A percentile compares a stretch with the other conserved stretches of the same genome.
These are phyloP conservation scores for Andrena cerasifolii DNA, from an alignment of 1,140 invertebrate species.

Conservation along the genomic window DNA sequence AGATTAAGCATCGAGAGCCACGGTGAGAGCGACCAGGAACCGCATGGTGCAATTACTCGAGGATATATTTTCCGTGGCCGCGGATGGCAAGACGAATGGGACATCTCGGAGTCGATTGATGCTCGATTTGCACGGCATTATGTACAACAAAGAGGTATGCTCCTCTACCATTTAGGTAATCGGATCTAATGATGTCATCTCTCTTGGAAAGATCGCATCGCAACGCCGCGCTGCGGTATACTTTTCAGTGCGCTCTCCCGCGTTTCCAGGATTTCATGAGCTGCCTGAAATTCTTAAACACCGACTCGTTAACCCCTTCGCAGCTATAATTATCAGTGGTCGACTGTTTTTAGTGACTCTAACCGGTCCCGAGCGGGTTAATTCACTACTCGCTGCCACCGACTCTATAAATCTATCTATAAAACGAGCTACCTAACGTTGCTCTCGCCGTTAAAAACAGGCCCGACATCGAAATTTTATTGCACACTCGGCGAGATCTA, in stretches of 20 bases:
- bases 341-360: not conserved
- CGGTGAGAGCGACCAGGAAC: constrained; percentile 52
- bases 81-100: constrained; percentile 1
- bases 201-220: not conserved
- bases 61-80: constrained; percentile 9
- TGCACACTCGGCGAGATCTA: constrained; percentile 68
- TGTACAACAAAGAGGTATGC: constrained; percentile 16
- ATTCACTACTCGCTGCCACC: constrained; percentile 36
- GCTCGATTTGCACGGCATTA: no score
- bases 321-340: not conserved
- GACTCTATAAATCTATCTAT: constrained; percentile 26
- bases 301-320: not conserved
- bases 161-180: not conserved
- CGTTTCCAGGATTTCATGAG: not conserved
- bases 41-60: constrained; percentile 27
- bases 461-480: constrained; percentile 63
- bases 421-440: constrained; percentile 42
- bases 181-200: not conserved
- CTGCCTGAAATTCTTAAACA: constrained; percentile 8
- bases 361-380: no score
- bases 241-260: not conserved
- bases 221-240: not conserved
- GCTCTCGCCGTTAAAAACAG: constrained; percentile 22
- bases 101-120: no score
- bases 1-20: constrained; percentile 63